phyloP scores from a whole-genome alignment of 1,140 invertebrate genomes.

The Periplaneta americana region DNA sequence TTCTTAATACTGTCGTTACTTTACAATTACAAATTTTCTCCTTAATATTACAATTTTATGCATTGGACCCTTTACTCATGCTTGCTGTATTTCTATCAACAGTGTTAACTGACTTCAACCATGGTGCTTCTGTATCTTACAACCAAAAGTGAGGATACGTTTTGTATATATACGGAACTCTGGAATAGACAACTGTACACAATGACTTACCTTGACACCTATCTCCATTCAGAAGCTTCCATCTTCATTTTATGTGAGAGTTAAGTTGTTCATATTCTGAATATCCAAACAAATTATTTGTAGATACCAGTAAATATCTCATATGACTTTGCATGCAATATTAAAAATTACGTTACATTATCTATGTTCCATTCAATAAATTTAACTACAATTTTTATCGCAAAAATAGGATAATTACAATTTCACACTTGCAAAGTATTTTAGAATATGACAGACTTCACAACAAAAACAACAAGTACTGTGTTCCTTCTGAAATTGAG shows the following conservation, averaged over 20 bases:
- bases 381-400: no score
- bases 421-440: no score
- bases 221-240: background rate
- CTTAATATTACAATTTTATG: background rate
- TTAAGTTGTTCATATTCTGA: background rate
- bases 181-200: background rate
- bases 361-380: no score
- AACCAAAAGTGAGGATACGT: no score
- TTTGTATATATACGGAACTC: background rate
- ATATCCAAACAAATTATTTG: background rate
- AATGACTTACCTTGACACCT: constrained; percentile 19
- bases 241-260: background rate
- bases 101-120: background rate
- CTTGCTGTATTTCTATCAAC: background rate
- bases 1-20: no score
- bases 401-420: no score
- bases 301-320: no score
- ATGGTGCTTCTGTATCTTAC: background rate
- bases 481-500: no score
- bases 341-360: no score
- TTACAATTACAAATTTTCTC: background rate
- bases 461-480: no score
- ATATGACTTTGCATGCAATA: no score
- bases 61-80: background rate
- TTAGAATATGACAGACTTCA: no score